Evolutionary conservation across 2,797 vertebrate genomes (phyloP).

Genomic region (Crypturellus tataupa): DNA sequence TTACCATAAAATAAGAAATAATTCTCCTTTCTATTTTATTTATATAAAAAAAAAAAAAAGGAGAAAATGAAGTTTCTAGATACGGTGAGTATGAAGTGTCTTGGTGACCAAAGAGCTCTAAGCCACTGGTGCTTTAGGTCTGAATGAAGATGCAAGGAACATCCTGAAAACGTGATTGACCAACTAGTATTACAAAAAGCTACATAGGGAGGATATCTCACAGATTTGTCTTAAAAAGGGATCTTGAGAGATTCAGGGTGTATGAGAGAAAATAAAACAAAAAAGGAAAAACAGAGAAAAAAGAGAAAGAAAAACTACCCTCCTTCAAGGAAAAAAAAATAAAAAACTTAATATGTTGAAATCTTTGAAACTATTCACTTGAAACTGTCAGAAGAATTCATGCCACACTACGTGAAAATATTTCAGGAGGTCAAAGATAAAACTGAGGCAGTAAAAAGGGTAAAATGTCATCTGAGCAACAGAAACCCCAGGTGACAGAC

Average conservation of each 20-base stretch:
- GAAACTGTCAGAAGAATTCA: not conserved
- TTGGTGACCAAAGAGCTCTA: not conserved
- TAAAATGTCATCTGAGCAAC: not conserved
- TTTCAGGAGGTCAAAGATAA: not conserved
- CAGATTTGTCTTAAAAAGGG: not conserved
- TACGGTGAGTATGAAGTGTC: not conserved
- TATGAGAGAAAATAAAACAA: not conserved
- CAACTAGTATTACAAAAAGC: not conserved
- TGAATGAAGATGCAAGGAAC: not conserved
- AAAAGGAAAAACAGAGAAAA: not conserved
- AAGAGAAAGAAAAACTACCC: not conserved
- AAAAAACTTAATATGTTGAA: slow-evolving; percentile 4
- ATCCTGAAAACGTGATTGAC: slow-evolving; percentile 24
- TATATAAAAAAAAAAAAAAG: not conserved
- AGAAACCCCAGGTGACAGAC: not conserved
- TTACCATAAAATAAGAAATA: not conserved
- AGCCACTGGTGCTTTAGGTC: not conserved
- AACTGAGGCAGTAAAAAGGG: slow-evolving; percentile 1
- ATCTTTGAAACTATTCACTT: not conserved
- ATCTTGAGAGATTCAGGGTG: not conserved
- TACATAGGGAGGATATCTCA: not conserved
- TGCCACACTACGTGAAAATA: not conserved
- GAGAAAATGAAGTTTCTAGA: not conserved
- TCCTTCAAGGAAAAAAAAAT: not conserved
- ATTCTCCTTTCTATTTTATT: not conserved